Evolutionary conservation across 1,140 invertebrate genomes (phyloP).

Genomic region (Drosophila funebris): DNA sequence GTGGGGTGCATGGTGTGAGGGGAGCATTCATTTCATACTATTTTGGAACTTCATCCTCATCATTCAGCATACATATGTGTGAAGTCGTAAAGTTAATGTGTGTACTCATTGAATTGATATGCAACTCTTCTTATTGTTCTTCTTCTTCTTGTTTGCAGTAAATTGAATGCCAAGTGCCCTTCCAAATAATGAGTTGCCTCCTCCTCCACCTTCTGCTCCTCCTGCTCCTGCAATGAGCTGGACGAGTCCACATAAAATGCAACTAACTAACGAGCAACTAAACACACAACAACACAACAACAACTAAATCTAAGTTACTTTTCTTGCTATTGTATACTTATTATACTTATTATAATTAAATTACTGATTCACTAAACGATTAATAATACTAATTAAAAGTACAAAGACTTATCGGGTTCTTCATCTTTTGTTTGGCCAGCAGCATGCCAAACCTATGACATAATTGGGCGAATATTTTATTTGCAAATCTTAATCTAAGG

Average conservation of each 20-base stretch:
- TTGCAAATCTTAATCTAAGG: slow-evolving; percentile 44
- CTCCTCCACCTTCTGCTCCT: slow-evolving; percentile 1
- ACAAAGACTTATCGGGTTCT: slow-evolving; percentile 20
- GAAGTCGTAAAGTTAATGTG: slow-evolving; percentile 22
- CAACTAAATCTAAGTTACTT: slow-evolving; percentile 41
- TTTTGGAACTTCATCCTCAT: slow-evolving; percentile 40
- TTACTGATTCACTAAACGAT: slow-evolving; percentile 34
- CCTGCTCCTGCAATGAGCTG: slow-evolving; percentile 36
- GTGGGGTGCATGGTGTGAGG: neutral
- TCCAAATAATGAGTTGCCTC: neutral
- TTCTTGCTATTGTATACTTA: slow-evolving; percentile 23
- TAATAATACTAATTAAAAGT: slow-evolving; percentile 73
- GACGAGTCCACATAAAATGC: slow-evolving; percentile 40
- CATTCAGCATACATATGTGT: slow-evolving; percentile 55
- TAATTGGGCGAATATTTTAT: slow-evolving; percentile 72
- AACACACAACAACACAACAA: slow-evolving; percentile 8
- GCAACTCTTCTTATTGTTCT: slow-evolving; percentile 65
- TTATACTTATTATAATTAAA: too few relatives aligned
- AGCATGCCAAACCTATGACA: slow-evolving; percentile 62
- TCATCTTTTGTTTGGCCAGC: slow-evolving; percentile 35
- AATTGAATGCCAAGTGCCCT: slow-evolving; percentile 50
- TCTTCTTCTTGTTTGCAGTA: slow-evolving; percentile 72
- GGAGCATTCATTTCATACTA: slow-evolving; percentile 15
- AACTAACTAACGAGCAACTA: slow-evolving; percentile 43
- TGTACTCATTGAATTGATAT: slow-evolving; percentile 58